A percentile compares a stretch with the other conserved stretches of the same genome.
phyloP scores from a whole-genome alignment of 2,113 vertebrate species.

The Eulemur macaco region DNA sequence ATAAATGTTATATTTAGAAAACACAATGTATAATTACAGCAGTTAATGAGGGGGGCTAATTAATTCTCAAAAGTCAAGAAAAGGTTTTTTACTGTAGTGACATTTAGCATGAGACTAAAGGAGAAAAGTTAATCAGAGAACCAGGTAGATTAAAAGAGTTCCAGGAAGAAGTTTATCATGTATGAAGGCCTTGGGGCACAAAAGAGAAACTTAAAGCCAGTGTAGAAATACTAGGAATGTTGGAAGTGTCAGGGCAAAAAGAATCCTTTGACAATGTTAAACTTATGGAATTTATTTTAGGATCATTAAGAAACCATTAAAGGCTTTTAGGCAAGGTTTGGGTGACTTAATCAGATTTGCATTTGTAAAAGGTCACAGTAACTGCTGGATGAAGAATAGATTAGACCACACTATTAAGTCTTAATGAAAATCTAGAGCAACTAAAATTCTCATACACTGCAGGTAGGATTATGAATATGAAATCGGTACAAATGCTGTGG shows the following conservation, averaged over 20 bases:
- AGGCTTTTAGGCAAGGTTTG: not conserved
- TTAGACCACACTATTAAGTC: not conserved
- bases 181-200: not conserved
- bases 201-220: not conserved
- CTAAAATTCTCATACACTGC: not conserved
- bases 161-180: not conserved
- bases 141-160: not conserved
- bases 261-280: not conserved
- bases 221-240: not conserved
- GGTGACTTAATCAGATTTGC: slow-evolving; percentile 35
- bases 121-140: not conserved
- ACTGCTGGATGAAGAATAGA: not conserved
- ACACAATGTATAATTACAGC: not conserved
- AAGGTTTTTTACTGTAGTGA: not conserved
- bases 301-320: slow-evolving; percentile 41
- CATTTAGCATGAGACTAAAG: not conserved
- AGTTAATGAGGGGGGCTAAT: not conserved
- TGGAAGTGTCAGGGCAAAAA: not conserved
- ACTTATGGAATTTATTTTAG: not conserved
- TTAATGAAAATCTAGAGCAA: slow-evolving; percentile 16
- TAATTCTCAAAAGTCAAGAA: not conserved
- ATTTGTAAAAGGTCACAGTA: slow-evolving; percentile 12
- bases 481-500: not conserved
- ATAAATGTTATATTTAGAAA: not conserved
- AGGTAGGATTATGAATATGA: not conserved